phyloP scores from a whole-genome alignment of 2,888 invertebrate genomes.

The Macaria liturata region DNA sequence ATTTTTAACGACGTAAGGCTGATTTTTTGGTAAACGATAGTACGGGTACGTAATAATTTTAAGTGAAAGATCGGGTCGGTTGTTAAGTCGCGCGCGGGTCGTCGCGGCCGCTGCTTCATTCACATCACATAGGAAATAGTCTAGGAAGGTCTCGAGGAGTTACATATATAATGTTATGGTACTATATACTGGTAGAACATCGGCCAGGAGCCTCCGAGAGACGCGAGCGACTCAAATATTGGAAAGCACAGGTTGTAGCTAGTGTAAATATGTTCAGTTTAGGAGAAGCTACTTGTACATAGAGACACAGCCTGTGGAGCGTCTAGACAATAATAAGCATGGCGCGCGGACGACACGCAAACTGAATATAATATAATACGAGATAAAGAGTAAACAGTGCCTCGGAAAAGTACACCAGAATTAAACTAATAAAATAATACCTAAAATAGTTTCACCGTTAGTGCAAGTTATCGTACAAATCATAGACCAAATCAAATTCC shows the following conservation, averaged over 20 bases:
- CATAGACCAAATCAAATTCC: conserved; percentile 76
- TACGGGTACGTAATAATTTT: conserved; percentile 63
- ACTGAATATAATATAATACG: conserved; percentile 14
- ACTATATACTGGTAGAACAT: too few species aligned
- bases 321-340: conserved; percentile 61
- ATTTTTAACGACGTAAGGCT: conserved; percentile 72
- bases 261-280: conserved; percentile 48
- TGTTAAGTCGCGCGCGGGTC: conserved; percentile 22
- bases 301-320: conserved; percentile 58
- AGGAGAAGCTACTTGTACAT: conserved; percentile 52
- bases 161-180: too few species aligned
- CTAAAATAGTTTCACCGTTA: conserved; percentile 58
- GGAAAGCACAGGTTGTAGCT: neutral
- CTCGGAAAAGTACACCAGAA: conserved; percentile 51
- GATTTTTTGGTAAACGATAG: conserved; percentile 69
- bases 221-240: too few species aligned
- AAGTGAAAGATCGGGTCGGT: conserved; percentile 45
- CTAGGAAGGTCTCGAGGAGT: too few species aligned
- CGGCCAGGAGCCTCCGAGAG: too few species aligned
- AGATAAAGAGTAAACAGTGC: conserved; percentile 50
- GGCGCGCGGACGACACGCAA: conserved; percentile 17
- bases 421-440: conserved; percentile 22
- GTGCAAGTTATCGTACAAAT: conserved; percentile 78
- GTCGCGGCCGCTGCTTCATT: conserved; percentile 16
- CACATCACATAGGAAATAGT: too few species aligned